These are phyloP conservation scores for Gymnodraco acuticeps DNA, from an alignment of 2,797 vertebrate genomes.

Conservation along the genomic window DNA sequence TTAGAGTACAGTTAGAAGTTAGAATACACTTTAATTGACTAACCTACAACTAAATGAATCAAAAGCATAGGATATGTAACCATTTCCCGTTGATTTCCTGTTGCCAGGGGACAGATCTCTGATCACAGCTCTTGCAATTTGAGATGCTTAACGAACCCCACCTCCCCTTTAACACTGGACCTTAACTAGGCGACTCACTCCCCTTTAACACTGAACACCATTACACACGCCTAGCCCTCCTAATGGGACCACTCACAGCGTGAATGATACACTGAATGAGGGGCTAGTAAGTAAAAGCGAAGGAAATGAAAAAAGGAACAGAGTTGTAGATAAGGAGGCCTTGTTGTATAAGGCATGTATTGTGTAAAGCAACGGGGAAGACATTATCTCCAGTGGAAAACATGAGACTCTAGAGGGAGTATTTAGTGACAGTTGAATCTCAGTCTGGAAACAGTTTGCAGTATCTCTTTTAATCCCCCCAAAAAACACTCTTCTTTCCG, in stretches of 20 bases:
- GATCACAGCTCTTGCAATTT: constrained; percentile 49
- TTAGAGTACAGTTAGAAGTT: no score
- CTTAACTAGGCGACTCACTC: constrained; percentile 5
- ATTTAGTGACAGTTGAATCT: no score
- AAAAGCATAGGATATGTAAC: no score
- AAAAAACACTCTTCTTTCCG: no score
- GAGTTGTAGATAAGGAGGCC: not conserved
- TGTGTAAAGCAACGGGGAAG: no score
- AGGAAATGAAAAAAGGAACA: not conserved
- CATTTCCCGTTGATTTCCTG: not conserved
- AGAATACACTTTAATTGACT: no score
- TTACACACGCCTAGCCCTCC: not conserved
- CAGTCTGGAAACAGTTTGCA: no score
- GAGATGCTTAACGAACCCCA: constrained; percentile 34
- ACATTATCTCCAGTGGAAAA: no score
- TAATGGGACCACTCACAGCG: constrained; percentile 25
- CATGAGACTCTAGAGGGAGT: no score
- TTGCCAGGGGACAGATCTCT: constrained; percentile 13
- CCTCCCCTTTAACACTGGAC: not conserved
- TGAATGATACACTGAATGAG: not conserved
- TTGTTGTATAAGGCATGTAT: not conserved
- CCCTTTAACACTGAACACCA: not conserved
- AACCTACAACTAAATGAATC: no score
- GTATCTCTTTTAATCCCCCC: no score
- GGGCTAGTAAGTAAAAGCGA: not conserved